phyloP scores from a whole-genome alignment of 2,888 invertebrate genomes.

The Leptopilina myrica region DNA sequence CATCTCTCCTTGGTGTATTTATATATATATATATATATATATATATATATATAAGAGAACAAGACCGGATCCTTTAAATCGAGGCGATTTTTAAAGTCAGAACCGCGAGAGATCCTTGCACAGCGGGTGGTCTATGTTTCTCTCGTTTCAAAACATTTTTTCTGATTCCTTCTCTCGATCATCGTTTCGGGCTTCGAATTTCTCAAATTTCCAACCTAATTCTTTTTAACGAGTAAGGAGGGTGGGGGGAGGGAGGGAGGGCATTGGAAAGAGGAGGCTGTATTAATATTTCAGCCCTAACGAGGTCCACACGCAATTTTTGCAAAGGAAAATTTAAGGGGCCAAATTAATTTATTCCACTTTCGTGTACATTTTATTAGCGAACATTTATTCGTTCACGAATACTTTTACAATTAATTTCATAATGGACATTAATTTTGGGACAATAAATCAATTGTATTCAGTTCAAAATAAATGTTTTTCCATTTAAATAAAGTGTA shows the following conservation, averaged over 20 bases:
- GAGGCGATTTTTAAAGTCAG: slow-evolving; percentile 70
- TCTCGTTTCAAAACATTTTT: slow-evolving; percentile 71
- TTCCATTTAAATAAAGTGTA: too few species aligned
- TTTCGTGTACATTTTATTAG: background rate
- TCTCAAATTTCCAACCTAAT: slow-evolving; percentile 40
- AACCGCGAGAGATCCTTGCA: slow-evolving; percentile 61
- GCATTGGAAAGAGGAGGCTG: slow-evolving; percentile 31
- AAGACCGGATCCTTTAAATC: slow-evolving; percentile 67
- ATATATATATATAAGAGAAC: slow-evolving; percentile 53
- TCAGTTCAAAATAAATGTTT: too few species aligned
- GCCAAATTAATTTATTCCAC: slow-evolving; percentile 23
- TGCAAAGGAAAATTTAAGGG: background rate
- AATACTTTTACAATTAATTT: background rate
- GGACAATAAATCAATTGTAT: too few species aligned
- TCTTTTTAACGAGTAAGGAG: slow-evolving; percentile 39
- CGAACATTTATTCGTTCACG: slow-evolving; percentile 1
- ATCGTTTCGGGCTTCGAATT: slow-evolving; percentile 51
- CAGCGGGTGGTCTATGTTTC: slow-evolving; percentile 74
- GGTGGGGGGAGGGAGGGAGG: too few species aligned
- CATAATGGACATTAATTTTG: background rate
- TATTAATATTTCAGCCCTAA: slow-evolving; percentile 36
- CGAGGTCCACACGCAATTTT: slow-evolving; percentile 32
- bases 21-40: slow-evolving; percentile 46
- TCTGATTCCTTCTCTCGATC: slow-evolving; percentile 54
- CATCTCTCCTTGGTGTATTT: slow-evolving; percentile 49